Conservation (phyloP, 2,113 vertebrate genomes). For the Hippopotamus amphibius region DNA sequence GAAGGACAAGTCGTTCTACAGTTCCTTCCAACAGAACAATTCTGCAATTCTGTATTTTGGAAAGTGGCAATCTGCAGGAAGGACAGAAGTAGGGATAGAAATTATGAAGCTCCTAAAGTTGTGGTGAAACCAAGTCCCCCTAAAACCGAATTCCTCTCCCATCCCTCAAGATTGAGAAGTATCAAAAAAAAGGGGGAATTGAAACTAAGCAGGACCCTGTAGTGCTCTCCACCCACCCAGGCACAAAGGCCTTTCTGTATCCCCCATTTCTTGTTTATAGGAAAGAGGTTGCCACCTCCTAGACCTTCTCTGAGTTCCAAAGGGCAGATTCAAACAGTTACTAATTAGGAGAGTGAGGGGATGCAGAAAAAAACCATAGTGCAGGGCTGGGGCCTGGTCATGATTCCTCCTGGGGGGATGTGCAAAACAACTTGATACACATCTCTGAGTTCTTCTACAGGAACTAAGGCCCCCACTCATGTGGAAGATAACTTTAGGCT, state of each 20-base stretch:
- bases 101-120: neutral
- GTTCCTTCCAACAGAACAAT: neutral
- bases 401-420: neutral
- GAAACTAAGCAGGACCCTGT: neutral
- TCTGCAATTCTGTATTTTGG: neutral
- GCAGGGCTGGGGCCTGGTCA: neutral
- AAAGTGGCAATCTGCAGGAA: neutral
- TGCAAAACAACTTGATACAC: neutral
- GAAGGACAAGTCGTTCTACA: neutral
- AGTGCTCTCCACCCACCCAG: neutral
- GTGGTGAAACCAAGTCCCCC: neutral
- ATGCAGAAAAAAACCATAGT: neutral
- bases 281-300: neutral
- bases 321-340: neutral
- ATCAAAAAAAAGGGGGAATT: neutral
- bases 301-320: neutral
- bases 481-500: neutral
- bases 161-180: neutral
- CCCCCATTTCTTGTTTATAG: neutral
- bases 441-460: neutral
- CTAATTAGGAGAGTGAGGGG: neutral
- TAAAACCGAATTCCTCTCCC: neutral
- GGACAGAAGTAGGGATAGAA: neutral
- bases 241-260: neutral
- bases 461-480: neutral